Percentiles rank a stretch among this genome's conserved stretches.
phyloP scores from a whole-genome alignment of 2,113 vertebrate genomes.

The Chrysemys picta region DNA sequence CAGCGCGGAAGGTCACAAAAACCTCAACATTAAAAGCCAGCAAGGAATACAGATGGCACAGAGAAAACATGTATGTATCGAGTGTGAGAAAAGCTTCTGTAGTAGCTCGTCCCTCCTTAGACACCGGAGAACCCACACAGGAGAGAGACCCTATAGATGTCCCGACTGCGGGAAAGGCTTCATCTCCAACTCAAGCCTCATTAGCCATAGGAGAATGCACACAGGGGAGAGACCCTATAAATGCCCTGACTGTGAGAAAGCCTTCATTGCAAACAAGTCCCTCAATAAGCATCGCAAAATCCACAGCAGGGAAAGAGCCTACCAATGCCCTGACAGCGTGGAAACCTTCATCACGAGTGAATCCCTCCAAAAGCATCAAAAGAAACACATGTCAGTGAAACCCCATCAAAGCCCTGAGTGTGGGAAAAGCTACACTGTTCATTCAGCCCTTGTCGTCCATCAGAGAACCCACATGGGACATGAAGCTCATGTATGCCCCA shows the following conservation, averaged over 20 bases:
- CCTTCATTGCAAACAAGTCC: neutral
- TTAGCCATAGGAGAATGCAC: neutral
- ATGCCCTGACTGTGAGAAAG: constrained; percentile 10
- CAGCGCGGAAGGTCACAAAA: fast-evolving
- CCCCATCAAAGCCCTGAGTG: constrained; percentile 61
- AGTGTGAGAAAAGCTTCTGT: constrained; percentile 41
- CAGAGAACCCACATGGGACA: constrained; percentile 52
- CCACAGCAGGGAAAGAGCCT: constrained; percentile 3
- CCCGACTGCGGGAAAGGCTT: constrained; percentile 15
- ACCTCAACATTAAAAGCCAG: neutral
- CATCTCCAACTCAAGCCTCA: neutral
- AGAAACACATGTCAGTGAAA: constrained; percentile 52
- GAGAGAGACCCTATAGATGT: neutral
- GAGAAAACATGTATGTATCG: neutral
- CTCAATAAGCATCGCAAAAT: neutral
- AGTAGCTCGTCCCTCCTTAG: constrained; percentile 15
- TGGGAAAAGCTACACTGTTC: constrained; percentile 42
- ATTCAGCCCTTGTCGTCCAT: constrained; percentile 61
- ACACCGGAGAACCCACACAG: constrained; percentile 6
- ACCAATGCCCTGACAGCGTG: constrained; percentile 51
- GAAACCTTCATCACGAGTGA: constrained; percentile 58
- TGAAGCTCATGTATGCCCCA: constrained; percentile 61
- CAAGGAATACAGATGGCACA: neutral
- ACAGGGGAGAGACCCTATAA: neutral
- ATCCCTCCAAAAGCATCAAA: constrained; percentile 57